A percentile compares a stretch with the other conserved stretches of the same genome.
phyloP scores from a whole-genome alignment of 2,888 invertebrate species.

The Cephus pygmeus region DNA sequence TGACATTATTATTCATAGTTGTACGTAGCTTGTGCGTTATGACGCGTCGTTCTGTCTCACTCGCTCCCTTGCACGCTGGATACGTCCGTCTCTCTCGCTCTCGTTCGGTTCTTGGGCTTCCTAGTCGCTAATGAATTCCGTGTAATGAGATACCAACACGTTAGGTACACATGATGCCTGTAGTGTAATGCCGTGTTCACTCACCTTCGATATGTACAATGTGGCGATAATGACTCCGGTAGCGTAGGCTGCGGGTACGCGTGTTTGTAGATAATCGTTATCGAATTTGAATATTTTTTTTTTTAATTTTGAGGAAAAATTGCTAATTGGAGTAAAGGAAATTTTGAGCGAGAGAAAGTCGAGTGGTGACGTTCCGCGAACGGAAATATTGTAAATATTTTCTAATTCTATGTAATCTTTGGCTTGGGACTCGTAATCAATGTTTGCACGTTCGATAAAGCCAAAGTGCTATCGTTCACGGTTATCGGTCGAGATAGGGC shows the following conservation, averaged over 20 bases:
- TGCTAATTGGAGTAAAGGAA: neutral
- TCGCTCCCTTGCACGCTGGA: neutral
- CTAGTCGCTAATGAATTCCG: conserved; percentile 32
- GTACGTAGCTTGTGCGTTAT: neutral
- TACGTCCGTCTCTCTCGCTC: neutral
- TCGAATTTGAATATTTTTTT: neutral
- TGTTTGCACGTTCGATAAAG: conserved; percentile 23
- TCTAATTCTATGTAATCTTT: conserved; percentile 17
- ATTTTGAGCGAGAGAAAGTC: neutral
- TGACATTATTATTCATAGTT: conserved; percentile 41
- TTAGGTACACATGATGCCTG: neutral
- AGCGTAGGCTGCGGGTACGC: conserved; percentile 36
- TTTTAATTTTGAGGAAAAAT: neutral
- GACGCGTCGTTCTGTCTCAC: neutral
- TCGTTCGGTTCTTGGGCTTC: neutral
- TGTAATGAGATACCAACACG: conserved; percentile 32
- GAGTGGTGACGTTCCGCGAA: neutral
- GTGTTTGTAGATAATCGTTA: conserved; percentile 30
- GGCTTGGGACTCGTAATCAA: conserved; percentile 13
- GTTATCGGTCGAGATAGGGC: conserved; percentile 7
- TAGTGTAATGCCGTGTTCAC: neutral
- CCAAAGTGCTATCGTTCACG: conserved; percentile 6
- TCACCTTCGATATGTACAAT: neutral
- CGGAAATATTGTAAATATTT: conserved; percentile 11
- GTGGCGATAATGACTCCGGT: conserved; percentile 37